phyloP scores from a whole-genome alignment of 2,113 vertebrate genomes.

The Gasterosteus aculeatus region DNA sequence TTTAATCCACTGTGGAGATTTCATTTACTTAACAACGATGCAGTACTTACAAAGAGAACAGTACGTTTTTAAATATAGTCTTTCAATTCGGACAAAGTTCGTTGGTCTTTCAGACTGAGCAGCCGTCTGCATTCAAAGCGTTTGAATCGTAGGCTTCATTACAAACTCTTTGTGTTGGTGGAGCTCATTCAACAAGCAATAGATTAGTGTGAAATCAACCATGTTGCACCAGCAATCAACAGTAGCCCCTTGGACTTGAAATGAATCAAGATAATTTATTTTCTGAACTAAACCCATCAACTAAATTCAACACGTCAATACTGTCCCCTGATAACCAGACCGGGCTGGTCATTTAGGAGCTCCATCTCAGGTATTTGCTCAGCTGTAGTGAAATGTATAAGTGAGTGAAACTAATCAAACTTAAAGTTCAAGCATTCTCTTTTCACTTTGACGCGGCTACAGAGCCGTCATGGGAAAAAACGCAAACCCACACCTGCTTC shows the following conservation, averaged over 20 bases:
- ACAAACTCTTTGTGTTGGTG: neutral
- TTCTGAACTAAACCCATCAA: neutral
- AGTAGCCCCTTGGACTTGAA: neutral
- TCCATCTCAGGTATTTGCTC: neutral
- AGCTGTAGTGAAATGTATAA: neutral
- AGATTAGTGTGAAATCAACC: neutral
- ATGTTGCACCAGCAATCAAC: neutral
- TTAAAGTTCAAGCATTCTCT: neutral
- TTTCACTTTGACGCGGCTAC: neutral
- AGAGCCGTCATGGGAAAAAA: slow-evolving; percentile 15
- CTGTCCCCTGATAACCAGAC: neutral
- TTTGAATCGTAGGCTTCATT: neutral
- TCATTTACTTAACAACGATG: no score
- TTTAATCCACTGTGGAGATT: neutral
- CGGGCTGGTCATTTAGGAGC: neutral
- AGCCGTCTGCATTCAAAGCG: neutral
- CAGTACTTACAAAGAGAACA: neutral
- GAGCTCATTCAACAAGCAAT: neutral
- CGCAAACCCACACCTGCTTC: slow-evolving; percentile 55
- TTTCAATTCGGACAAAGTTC: neutral
- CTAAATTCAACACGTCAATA: neutral
- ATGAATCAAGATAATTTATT: neutral
- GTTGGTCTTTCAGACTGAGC: neutral
- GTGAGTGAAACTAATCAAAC: neutral
- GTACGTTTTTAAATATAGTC: neutral